These are phyloP conservation scores for Corvus moneduloides DNA, from an alignment of 2,113 vertebrate genomes.

Conservation along the genomic window DNA sequence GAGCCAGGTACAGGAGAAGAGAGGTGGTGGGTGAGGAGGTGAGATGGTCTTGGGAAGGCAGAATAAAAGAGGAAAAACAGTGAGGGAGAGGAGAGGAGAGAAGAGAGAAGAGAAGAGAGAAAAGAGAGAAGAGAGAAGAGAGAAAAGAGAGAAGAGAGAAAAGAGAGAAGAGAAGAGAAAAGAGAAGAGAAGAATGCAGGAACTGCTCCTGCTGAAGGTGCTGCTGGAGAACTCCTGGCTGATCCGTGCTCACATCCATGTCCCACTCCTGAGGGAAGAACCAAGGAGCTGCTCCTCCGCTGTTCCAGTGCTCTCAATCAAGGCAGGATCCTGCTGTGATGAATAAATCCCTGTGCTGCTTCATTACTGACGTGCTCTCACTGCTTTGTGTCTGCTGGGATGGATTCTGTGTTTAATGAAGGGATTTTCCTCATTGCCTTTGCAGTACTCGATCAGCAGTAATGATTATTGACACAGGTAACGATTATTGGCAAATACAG, in stretches of 20 bases:
- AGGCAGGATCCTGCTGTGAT: not conserved
- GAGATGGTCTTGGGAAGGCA: not conserved
- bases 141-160: no score
- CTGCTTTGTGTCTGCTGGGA: not conserved
- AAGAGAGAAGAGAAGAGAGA: no score
- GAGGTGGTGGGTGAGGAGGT: not conserved
- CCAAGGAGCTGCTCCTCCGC: not conserved
- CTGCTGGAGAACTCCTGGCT: not conserved
- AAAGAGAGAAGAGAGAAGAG: not conserved
- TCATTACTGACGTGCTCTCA: rapidly evolving
- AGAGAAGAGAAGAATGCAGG: not conserved
- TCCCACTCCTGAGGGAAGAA: not conserved
- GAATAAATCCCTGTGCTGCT: not conserved
- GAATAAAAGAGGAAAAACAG: not conserved
- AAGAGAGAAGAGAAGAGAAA: not conserved
- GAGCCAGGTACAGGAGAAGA: rapidly evolving
- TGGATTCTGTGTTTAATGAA: not conserved
- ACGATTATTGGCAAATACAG: not conserved
- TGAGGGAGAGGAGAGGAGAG: rapidly evolving
- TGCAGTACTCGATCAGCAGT: not conserved
- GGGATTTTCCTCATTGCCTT: not conserved
- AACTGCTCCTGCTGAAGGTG: not conserved
- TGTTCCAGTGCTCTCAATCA: not conserved
- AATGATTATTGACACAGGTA: not conserved
- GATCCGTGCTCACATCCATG: not conserved